phyloP scores from a whole-genome alignment of 2,888 invertebrate genomes.

The Cephus pulcher region DNA sequence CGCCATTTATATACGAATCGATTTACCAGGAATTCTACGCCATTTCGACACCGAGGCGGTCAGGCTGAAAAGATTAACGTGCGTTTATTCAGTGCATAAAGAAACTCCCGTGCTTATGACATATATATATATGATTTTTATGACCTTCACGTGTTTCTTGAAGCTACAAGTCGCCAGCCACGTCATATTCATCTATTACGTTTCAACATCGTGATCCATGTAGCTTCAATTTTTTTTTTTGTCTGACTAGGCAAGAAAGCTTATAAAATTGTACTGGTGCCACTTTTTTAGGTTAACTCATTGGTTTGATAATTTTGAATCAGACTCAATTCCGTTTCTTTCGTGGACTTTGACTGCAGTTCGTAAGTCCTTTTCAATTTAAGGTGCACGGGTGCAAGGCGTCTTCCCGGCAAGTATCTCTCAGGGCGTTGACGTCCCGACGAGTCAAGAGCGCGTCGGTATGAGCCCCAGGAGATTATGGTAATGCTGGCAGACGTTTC shows the following conservation, averaged over 20 bases:
- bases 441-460: constrained; percentile 8
- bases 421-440: constrained; percentile 36
- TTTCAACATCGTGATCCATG: not conserved
- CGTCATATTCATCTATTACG: not conserved
- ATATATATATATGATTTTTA: not conserved
- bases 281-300: not conserved
- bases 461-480: constrained; percentile 54
- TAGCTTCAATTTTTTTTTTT: not conserved
- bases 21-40: constrained; percentile 46
- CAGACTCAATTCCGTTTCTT: not conserved
- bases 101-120: not conserved
- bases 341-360: not conserved
- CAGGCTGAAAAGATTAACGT: not conserved
- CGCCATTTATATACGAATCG: constrained; percentile 32
- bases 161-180: not conserved
- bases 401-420: constrained; percentile 20
- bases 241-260: not conserved
- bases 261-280: not conserved
- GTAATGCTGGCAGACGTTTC: constrained; percentile 59
- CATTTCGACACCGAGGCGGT: constrained; percentile 28
- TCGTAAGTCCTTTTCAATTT: not conserved
- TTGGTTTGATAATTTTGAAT: not conserved
- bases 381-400: not conserved
- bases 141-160: not conserved
- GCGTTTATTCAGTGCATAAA: not conserved